Conservation (phyloP, 2,888 invertebrate genomes). For the Rhodophaea formosa region DNA sequence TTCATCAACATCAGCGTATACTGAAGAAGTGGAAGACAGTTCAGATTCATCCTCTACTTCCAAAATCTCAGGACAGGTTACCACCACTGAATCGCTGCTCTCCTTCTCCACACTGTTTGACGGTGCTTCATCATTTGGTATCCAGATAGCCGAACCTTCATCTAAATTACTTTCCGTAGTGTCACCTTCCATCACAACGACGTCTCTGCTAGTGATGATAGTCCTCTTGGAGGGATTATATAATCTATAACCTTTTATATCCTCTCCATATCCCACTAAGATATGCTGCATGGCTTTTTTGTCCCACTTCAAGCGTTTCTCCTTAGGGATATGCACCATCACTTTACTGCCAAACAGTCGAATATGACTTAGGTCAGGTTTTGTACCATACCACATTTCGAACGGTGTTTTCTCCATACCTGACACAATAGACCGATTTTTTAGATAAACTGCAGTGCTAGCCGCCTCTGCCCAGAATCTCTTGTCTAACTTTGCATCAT, state of each 20-base stretch:
- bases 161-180: no score
- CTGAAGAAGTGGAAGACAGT: no score
- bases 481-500: constrained; percentile 27
- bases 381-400: no score
- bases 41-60: no score
- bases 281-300: constrained; percentile 16
- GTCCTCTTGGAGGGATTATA: constrained; percentile 14
- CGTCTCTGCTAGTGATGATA: constrained; percentile 15
- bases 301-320: constrained; percentile 18
- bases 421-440: constrained; percentile 25
- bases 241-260: constrained; percentile 20
- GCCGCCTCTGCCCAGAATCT: constrained; percentile 31
- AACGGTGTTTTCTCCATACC: constrained; percentile 28
- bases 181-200: constrained; percentile 6
- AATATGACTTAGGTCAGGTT: background rate
- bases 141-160: no score
- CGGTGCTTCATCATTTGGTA: no score
- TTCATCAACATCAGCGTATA: no score
- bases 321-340: background rate
- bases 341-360: background rate
- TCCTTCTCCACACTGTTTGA: no score
- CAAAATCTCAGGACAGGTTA: no score
- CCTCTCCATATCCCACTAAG: constrained; percentile 19
- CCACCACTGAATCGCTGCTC: no score
- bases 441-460: constrained; percentile 26